Conservation (phyloP, 2,888 invertebrate species). For the Drosophila borborema region DNA sequence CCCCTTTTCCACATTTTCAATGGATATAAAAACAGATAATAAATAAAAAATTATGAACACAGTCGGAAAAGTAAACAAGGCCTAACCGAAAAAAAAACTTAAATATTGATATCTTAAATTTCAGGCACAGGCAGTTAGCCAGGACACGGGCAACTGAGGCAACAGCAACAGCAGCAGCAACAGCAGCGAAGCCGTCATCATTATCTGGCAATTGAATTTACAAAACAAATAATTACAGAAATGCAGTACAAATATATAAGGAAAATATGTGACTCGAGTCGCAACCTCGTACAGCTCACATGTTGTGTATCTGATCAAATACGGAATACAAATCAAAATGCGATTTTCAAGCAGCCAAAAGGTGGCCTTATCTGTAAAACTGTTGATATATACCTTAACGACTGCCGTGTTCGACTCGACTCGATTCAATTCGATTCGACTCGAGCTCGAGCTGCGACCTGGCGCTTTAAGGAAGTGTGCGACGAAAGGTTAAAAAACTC, state of each 20-base stretch:
- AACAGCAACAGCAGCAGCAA: constrained; percentile 19
- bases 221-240: constrained; percentile 82
- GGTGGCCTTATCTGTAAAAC: constrained; percentile 60
- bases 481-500: constrained; percentile 74
- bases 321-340: constrained; percentile 84
- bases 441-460: constrained; percentile 32
- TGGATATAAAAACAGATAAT: constrained; percentile 33
- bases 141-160: constrained; percentile 22
- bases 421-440: constrained; percentile 8
- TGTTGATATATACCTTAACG: constrained; percentile 14
- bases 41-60: constrained; percentile 46
- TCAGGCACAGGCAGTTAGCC: constrained; percentile 11
- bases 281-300: constrained; percentile 13
- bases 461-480: constrained; percentile 57
- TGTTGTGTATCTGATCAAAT: constrained; percentile 76
- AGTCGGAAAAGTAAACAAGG: constrained; percentile 40
- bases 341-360: constrained; percentile 75
- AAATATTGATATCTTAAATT: constrained; percentile 49
- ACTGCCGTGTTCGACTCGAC: constrained; percentile 4
- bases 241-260: constrained; percentile 59
- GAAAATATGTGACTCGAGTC: constrained; percentile 54
- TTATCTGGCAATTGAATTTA: constrained; percentile 84
- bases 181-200: constrained; percentile 59
- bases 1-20: background rate
- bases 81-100: constrained; percentile 54